These are phyloP conservation scores for Gobio gobio DNA, from an alignment of 2,113 vertebrate species.

Conservation along the genomic window DNA sequence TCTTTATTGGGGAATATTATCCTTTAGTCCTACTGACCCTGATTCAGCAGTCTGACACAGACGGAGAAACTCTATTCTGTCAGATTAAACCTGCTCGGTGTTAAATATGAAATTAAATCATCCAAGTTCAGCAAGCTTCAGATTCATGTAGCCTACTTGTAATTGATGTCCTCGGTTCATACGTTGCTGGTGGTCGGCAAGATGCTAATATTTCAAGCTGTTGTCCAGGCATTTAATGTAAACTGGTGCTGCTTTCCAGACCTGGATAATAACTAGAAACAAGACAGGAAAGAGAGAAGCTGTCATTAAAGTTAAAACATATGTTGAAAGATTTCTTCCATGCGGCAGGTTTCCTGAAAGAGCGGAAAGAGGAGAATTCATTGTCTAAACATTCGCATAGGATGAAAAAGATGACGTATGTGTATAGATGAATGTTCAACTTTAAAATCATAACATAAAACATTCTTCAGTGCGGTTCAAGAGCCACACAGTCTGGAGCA, in stretches of 20 bases:
- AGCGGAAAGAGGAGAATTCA: slow-evolving; percentile 28
- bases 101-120: background rate
- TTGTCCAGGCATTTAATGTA: slow-evolving; percentile 6
- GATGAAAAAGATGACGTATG: slow-evolving; percentile 22
- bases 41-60: background rate
- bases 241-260: background rate
- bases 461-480: background rate
- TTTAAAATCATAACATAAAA: background rate
- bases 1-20: background rate
- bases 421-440: background rate
- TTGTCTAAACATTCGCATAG: background rate
- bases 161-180: background rate
- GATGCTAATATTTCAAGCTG: background rate
- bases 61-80: background rate
- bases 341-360: slow-evolving; percentile 10
- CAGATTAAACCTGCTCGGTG: background rate
- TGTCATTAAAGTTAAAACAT: slow-evolving; percentile 35
- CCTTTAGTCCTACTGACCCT: background rate
- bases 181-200: background rate
- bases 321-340: slow-evolving; percentile 13
- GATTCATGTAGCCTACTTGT: too few relatives aligned
- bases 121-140: background rate
- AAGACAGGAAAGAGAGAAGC: slow-evolving; percentile 1
- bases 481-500: background rate
- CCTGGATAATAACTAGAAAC: background rate